Conservation (phyloP, 1,140 invertebrate species). For the Lepidurus couesii region DNA sequence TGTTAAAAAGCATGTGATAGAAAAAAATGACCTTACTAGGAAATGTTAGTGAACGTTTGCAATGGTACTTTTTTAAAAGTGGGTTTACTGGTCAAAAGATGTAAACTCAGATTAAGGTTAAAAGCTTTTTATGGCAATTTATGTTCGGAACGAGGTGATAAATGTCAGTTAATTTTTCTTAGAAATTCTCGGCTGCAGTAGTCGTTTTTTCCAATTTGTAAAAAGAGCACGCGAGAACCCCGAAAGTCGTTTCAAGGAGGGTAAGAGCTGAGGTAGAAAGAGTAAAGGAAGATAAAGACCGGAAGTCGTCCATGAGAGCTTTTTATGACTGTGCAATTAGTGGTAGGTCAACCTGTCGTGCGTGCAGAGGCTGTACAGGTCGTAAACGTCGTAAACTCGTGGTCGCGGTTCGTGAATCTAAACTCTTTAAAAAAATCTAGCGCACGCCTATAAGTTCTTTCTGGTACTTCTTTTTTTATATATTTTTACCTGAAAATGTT, state of each 20-base stretch:
- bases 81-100: neutral
- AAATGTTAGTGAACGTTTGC: neutral
- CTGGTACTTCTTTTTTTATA: neutral
- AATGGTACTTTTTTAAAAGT: neutral
- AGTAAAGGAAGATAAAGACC: neutral
- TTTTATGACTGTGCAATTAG: neutral
- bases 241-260: neutral
- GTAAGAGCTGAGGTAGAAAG: neutral
- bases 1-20: neutral
- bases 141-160: neutral
- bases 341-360: neutral
- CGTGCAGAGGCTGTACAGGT: constrained; percentile 5
- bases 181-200: neutral
- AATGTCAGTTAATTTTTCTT: neutral
- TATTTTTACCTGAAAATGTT: neutral
- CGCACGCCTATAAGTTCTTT: neutral
- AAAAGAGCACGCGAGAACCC: neutral
- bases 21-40: neutral
- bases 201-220: neutral
- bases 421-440: neutral
- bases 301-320: constrained; percentile 12
- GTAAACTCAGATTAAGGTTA: neutral
- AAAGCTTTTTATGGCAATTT: neutral
- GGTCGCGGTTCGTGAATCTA: neutral
- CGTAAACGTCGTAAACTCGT: constrained; percentile 4